Evolutionary conservation across 2,797 vertebrate species (phyloP).

Genomic region (Hybognathus amarus): DNA sequence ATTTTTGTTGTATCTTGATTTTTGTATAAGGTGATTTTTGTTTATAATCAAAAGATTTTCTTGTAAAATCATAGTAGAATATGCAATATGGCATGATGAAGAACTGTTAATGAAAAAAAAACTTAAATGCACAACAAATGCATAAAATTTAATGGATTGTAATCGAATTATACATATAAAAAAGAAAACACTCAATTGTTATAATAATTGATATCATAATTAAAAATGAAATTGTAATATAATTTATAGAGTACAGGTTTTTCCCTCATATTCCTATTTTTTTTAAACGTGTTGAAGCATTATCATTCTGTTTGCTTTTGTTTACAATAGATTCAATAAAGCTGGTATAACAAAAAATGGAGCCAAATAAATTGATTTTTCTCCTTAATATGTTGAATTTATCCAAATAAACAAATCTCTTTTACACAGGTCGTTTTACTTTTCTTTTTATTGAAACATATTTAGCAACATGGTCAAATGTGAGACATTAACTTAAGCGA

Average conservation of each 20-base stretch:
- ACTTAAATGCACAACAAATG: neutral
- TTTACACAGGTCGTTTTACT: neutral
- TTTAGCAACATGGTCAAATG: slow-evolving; percentile 33
- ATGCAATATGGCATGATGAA: neutral
- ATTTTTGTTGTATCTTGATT: too few species aligned
- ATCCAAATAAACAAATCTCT: neutral
- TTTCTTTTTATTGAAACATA: slow-evolving; percentile 48
- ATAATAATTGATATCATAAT: too few species aligned
- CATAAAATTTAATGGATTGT: neutral
- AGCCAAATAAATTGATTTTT: neutral
- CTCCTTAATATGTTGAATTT: too few species aligned
- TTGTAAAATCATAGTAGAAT: neutral
- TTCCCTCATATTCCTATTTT: neutral
- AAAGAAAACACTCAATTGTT: neutral
- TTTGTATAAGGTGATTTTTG: neutral
- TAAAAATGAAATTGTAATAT: too few species aligned
- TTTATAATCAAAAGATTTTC: neutral
- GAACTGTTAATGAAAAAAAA: neutral
- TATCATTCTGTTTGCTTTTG: neutral
- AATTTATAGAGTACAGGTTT: too few species aligned
- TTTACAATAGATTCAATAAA: slow-evolving; percentile 9
- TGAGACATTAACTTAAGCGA: slow-evolving; percentile 9
- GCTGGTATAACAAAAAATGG: neutral
- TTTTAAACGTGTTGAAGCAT: neutral
- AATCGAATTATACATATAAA: neutral